Base-by-base conservation (phyloP, 2,113 vertebrate genomes). In the Lota lota region DNA sequence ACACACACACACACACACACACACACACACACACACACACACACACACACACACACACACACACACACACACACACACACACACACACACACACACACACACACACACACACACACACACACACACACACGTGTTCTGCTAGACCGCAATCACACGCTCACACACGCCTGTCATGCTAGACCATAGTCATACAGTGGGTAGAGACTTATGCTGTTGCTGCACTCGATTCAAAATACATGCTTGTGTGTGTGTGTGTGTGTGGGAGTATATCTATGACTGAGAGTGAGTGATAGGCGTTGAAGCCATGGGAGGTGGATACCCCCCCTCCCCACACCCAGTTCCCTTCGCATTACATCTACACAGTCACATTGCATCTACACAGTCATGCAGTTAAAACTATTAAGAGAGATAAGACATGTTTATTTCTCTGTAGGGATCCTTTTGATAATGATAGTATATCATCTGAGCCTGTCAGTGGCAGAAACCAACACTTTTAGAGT, bases 31-130 rank as follows among this genome's bases (percentile, higher is more conserved):
- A 33, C 28, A 84, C 7, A 19, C 53, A 54, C 53, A 54, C 53
- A 54, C 53, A 54, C 53, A 54, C 53, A 58, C 56, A 58, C 56
- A 58, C 56, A 58, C 56, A 66, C 22, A 64, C 70, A 21, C 63
- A 67, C 24, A 69, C 3, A 67, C 18, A 5, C 63, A 76, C n/a
- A 61, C 61, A 33, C 18, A 12, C 50, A 8, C 22, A 19, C 47
- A 54, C 54, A 18, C 56, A 50, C 19, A 22, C 22, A 15, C 4
- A 24, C 0, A 47, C 68, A 33, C 7, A 19, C 53, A 54, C 53
- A 54, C 53, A 54, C 53, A 54, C 53, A 54, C 53, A 58, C 56
- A 92, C 94, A 79, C 22, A 62, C 61, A 62, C 22, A 15, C 22
- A 47, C 40, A 47, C 6, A 11, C 40, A 47, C 40, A 47, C 40